Percentiles rank a stretch among this genome's conserved stretches.
phyloP scores from a whole-genome alignment of 2,888 invertebrate species.

The Taphrorychus bicolor region DNA sequence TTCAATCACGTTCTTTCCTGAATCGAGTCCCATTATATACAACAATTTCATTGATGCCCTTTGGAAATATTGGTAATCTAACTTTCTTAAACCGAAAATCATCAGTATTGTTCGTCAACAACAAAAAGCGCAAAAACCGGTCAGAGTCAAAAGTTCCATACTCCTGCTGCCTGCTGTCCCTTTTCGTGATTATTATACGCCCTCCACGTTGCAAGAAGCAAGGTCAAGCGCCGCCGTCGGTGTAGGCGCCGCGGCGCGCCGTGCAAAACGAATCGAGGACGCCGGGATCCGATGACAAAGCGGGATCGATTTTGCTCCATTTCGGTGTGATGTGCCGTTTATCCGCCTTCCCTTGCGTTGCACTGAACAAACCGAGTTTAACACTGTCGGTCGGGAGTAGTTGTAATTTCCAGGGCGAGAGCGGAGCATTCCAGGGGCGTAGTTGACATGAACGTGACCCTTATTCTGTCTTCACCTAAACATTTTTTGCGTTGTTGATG shows the following conservation, averaged over 20 bases:
- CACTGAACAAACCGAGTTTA: conserved; percentile 29
- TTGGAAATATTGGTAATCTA: too few relatives aligned
- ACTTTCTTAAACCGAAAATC: too few relatives aligned
- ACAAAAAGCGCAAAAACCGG: too few relatives aligned
- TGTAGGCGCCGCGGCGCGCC: conserved; percentile 21
- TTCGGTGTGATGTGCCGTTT: conserved; percentile 22
- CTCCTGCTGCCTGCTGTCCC: conserved; percentile 4
- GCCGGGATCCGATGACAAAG: conserved; percentile 26
- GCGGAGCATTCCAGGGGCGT: conserved; percentile 10
- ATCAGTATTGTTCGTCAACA: too few relatives aligned
- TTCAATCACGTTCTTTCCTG: conserved; percentile 1
- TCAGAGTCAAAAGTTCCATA: conserved; percentile 5
- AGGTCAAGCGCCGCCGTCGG: conserved; percentile 25
- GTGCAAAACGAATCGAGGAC: conserved; percentile 24
- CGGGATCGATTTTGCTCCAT: conserved; percentile 35
- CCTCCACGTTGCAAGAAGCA: conserved; percentile 14
- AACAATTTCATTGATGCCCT: neutral
- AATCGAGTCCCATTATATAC: neutral
- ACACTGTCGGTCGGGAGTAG: conserved; percentile 23
- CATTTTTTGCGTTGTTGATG: too few relatives aligned
- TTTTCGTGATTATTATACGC: conserved; percentile 10
- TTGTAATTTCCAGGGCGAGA: conserved; percentile 12
- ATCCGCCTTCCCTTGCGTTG: conserved; percentile 25
- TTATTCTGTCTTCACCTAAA: too few relatives aligned
- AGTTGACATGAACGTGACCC: too few relatives aligned